These are phyloP conservation scores for Amphimedon queenslandica DNA, from an alignment of 37 sponge, comb jelly and placozoan genomes.

Conservation along the genomic window DNA sequence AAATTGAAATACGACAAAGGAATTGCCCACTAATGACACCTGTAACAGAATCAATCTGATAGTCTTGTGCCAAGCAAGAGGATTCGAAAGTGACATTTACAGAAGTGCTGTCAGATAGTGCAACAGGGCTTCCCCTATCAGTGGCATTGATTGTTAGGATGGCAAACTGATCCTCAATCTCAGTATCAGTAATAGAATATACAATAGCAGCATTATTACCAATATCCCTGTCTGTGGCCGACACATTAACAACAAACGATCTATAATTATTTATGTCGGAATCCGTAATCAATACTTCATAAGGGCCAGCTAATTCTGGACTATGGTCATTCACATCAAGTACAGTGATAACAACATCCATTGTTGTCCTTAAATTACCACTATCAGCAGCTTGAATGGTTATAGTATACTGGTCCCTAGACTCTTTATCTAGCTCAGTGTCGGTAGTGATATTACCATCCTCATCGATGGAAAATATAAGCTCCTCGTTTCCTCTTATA, in stretches of 20 bases:
- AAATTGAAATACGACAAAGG: conserved; percentile 15
- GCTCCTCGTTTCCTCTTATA: conserved; percentile 21
- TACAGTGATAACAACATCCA: conserved; percentile 18
- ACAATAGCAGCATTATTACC: conserved; percentile 41
- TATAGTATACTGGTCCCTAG: conserved; percentile 20
- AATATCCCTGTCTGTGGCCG: conserved; percentile 57
- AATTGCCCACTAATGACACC: conserved; percentile 19
- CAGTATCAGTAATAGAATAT: conserved; percentile 12
- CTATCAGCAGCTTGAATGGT: conserved; percentile 43
- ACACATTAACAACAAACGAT: conserved; percentile 4
- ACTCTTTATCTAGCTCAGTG: conserved; percentile 35
- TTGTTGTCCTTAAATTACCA: conserved; percentile 9
- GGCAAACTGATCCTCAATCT: background rate
- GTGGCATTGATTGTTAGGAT: conserved; percentile 49
- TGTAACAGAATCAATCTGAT: conserved; percentile 2
- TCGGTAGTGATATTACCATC: conserved; percentile 23
- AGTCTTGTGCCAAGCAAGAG: conserved; percentile 25
- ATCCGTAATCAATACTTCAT: background rate
- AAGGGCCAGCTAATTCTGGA: conserved; percentile 28
- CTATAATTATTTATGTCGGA: background rate
- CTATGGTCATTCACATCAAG: conserved; percentile 65
- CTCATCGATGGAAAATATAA: conserved; percentile 27
- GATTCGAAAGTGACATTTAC: conserved; percentile 24
- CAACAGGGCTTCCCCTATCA: conserved; percentile 51
- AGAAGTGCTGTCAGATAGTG: conserved; percentile 17